These are phyloP conservation scores for Triplophysa tibetana DNA, from an alignment of 2,113 vertebrate species.

Conservation along the genomic window DNA sequence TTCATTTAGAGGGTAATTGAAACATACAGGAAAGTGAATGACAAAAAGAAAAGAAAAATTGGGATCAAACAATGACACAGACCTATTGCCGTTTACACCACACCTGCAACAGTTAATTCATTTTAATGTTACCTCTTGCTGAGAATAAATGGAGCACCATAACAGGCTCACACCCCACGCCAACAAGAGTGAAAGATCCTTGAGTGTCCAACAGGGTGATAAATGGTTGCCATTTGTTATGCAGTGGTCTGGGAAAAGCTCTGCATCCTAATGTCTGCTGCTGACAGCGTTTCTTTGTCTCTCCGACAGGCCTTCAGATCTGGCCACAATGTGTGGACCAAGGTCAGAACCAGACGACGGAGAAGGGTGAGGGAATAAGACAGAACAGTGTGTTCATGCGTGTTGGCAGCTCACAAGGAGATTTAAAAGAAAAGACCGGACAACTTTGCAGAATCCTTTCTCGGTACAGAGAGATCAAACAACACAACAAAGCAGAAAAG, in stretches of 20 bases:
- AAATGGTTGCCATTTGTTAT: conserved; percentile 69
- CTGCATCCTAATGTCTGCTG: conserved; percentile 66
- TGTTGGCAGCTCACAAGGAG: conserved; percentile 25
- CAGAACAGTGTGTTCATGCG: conserved; percentile 26
- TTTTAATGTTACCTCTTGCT: conserved; percentile 30
- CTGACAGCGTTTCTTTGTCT: conserved; percentile 59
- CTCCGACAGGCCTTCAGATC: conserved; percentile 53
- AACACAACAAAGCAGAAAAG: neutral
- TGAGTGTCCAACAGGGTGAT: conserved; percentile 68
- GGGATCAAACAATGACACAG: too few relatives aligned
- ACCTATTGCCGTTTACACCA: too few relatives aligned
- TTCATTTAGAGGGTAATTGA: too few relatives aligned
- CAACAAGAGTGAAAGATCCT: conserved; percentile 55
- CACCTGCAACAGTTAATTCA: conserved; percentile 20
- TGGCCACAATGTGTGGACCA: conserved; percentile 44
- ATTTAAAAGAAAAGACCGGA: conserved; percentile 35
- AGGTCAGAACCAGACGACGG: conserved; percentile 40
- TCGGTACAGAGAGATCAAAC: neutral
- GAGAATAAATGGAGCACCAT: neutral
- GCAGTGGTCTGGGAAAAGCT: conserved; percentile 51
- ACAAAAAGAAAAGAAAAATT: too few relatives aligned
- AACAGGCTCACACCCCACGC: conserved; percentile 45
- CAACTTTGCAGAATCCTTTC: conserved; percentile 17
- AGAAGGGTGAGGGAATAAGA: conserved; percentile 24
- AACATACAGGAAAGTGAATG: too few relatives aligned